Conservation (phyloP, 2,888 invertebrate genomes). For the Polyommatus icarus region DNA sequence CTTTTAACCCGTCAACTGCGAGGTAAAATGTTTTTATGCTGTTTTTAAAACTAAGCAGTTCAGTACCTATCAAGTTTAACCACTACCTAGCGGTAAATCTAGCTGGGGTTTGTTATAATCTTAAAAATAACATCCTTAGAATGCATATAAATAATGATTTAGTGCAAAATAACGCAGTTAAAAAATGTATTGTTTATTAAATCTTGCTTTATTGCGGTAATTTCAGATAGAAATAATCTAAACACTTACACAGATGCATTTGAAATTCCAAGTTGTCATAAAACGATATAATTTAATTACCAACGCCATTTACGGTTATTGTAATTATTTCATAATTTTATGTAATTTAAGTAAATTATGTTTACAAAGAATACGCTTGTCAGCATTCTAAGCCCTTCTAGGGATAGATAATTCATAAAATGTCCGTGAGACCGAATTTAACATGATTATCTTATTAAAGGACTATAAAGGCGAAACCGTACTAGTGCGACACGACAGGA, state of each 20-base stretch:
- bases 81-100: too few species aligned
- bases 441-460: neutral
- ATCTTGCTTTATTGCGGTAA: neutral
- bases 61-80: too few species aligned
- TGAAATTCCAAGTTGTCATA: conserved; percentile 10
- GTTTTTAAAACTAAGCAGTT: too few species aligned
- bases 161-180: too few species aligned
- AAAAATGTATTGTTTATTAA: neutral
- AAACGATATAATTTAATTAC: conserved; percentile 2
- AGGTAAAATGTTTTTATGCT: too few species aligned
- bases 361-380: conserved; percentile 41
- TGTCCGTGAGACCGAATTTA: neutral
- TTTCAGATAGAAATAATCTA: neutral
- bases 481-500: too few species aligned
- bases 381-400: conserved; percentile 55
- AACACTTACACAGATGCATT: neutral
- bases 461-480: too few species aligned
- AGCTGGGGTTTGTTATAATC: too few species aligned
- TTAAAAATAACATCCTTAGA: too few species aligned
- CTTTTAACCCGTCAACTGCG: too few species aligned
- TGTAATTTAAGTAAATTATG: conserved; percentile 17
- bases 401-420: conserved; percentile 33
- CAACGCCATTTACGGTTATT: conserved; percentile 18
- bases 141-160: too few species aligned
- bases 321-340: conserved; percentile 11